These are phyloP conservation scores for Characodon lateralis DNA, from an alignment of 2,797 vertebrate genomes.

Conservation along the genomic window DNA sequence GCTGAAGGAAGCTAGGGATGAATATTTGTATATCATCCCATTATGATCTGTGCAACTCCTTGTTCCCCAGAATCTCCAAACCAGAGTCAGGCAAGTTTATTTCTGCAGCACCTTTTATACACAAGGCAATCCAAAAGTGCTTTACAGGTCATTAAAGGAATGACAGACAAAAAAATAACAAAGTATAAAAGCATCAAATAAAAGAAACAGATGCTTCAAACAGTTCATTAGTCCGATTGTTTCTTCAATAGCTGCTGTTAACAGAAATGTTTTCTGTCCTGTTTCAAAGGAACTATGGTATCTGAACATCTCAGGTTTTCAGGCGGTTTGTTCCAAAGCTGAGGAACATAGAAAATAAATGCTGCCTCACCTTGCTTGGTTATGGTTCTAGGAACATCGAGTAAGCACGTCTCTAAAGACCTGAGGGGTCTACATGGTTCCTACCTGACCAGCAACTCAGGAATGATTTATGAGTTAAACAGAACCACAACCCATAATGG, in stretches of 20 bases:
- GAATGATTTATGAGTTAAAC: background rate
- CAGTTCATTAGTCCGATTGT: background rate
- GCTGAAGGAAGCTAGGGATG: background rate
- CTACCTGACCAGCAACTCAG: background rate
- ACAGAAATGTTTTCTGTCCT: background rate
- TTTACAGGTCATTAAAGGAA: background rate
- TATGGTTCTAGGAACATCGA: background rate
- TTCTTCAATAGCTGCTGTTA: background rate
- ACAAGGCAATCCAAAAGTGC: background rate
- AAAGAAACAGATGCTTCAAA: background rate
- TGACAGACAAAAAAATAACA: background rate
- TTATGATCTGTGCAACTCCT: accelerated
- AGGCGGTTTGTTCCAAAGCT: background rate
- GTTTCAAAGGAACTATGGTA: background rate
- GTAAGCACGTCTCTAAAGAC: no score
- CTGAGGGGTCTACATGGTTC: background rate
- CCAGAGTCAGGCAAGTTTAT: background rate
- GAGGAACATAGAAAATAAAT: background rate
- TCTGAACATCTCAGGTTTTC: background rate
- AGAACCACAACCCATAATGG: background rate
- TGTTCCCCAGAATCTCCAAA: background rate
- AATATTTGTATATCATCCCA: background rate
- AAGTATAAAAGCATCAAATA: background rate
- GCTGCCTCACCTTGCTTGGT: background rate
- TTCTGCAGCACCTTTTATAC: background rate